phyloP scores from a whole-genome alignment of 2,888 invertebrate genomes.

The Lithophane ornitopus region DNA sequence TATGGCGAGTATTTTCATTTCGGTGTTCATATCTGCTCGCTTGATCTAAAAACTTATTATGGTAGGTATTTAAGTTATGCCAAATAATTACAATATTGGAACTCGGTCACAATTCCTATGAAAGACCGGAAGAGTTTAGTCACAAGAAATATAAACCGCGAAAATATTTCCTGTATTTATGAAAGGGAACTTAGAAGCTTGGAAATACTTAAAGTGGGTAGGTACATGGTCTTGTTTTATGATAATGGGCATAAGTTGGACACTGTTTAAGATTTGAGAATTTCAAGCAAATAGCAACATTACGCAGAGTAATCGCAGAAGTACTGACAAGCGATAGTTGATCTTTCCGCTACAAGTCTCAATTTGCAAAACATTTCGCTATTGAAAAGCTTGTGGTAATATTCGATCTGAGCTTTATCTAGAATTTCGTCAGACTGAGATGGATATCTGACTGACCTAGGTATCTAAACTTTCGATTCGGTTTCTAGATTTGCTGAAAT shows the following conservation, averaged over 20 bases:
- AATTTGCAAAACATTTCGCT: background rate
- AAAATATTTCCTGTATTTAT: constrained; percentile 22
- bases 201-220: background rate
- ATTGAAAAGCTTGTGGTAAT: background rate
- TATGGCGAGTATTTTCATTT: constrained; percentile 34
- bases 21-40: constrained; percentile 44
- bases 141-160: constrained; percentile 13
- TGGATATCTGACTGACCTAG: background rate
- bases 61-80: constrained; percentile 3
- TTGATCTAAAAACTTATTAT: constrained; percentile 20
- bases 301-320: background rate
- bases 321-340: background rate
- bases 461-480: background rate
- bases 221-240: background rate
- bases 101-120: constrained; percentile 34
- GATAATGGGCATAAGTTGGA: background rate
- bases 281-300: background rate
- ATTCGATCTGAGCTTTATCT: background rate
- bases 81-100: constrained; percentile 38
- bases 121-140: constrained; percentile 29
- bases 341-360: background rate
- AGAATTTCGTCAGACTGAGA: background rate
- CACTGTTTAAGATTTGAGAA: no score
- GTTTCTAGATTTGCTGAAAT: background rate
- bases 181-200: background rate